Base-by-base conservation (phyloP, 2,888 invertebrate genomes). In the Glaucopsyche alexis region DNA sequence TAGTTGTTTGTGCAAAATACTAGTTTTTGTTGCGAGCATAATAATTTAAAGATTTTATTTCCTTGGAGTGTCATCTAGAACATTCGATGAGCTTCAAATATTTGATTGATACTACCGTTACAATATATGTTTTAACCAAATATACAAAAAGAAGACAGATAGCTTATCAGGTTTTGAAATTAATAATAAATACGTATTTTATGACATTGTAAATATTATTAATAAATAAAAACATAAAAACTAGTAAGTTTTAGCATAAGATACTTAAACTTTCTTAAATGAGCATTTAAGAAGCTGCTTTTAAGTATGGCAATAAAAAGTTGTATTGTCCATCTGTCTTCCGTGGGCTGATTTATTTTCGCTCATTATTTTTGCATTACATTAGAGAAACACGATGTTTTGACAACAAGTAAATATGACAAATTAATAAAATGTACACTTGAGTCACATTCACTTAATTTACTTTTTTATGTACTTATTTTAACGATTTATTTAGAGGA, bases 101-200 rank as follows among this genome's bases (percentile, higher is more conserved):
- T 60, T 60, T 60, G 13, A 60, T 60, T 19, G 60, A 60, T 38
- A 13, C 29, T 60, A 60, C 60, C 60, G 60, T 60, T 60, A 60
- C 29, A 29, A 14, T 60, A 7, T 47, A 1, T 11, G 8, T 1
- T 13, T 7, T 38, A 29, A 11, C 29, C 29, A 29, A 60, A 60
- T 60, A 38, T 14, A 29, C 14, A 29, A 55, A 55, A 55, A 29
- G 9, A 13, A 47, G 13, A 13, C 47, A 5, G 11, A 55, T 19
- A 55, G 55, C 11, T 55, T 11, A 55, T 11, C 55, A 19, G 55
- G 55, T 55, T 29, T 5, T 9, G 5, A 11, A 19, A 55, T 11
- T 55, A 55, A 8, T 16, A 7, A 49, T 52, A 8, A 16, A 8
- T 52, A 52, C 8, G 16, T 8, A 52, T 16, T 52, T 52, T 60